Base-by-base conservation (phyloP, 92 coral and sea anemone genomes). In the Bergia puertoricense region DNA sequence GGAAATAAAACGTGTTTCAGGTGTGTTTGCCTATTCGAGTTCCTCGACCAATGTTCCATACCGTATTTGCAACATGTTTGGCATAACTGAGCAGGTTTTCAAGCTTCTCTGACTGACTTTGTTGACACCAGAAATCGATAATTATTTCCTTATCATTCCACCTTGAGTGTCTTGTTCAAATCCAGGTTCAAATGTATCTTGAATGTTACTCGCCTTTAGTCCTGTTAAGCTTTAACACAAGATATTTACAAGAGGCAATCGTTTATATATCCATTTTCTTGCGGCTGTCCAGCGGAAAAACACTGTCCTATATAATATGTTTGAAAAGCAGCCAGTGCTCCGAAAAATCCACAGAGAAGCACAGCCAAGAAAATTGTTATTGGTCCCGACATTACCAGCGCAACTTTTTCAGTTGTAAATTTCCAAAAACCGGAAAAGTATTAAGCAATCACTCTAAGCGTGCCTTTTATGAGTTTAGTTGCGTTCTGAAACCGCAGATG, bases 301-400 rank as follows among this genome's bases (percentile, higher is more conserved):
- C 99, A 97, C 81, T 95, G 94, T 40, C 99, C 99, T 11, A 97
- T 95, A 88, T 94, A 97, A 76, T 97, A 97, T 0, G 99, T 96
- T 86, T 97, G 99, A 88, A 97, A 91, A 41, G 93, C 94, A 8
- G 99, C 99, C 86, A 96, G 90, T 39, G 93, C 95, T 42, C 98
- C 99, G 44, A 97, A 88, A 39, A 97, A 90, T 22, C 94, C 96
- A 68, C 96, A 94, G 43, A 94, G 90, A 42, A 97, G 85, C 1
- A 94, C 98, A 72, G 96, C 98, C 76, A 97, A 79, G 13, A 97
- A 78, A 11, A 97, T 92, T 10, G 98, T 91, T 15, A 94, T 82
- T 20, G 98, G 93, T 79, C 98, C 98, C 65, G 94, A 81, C 94
- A 92, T 92, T 38, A 1, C 86, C 16, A 72, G 48, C 45, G n/a